phyloP scores from a whole-genome alignment of 2,113 vertebrate genomes.

The Myotis davidii region DNA sequence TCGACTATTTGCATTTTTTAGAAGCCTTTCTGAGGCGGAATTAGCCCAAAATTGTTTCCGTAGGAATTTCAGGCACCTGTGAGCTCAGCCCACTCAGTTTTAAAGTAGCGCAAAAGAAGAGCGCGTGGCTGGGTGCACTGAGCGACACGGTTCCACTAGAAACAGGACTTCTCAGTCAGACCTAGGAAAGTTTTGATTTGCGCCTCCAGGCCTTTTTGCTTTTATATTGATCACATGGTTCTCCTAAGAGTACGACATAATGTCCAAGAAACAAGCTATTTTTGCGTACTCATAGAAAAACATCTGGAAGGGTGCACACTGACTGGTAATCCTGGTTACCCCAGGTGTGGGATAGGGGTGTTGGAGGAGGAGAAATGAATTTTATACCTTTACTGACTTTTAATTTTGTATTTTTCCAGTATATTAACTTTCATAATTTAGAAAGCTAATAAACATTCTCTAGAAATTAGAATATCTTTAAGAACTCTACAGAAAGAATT shows the following conservation, averaged over 20 bases:
- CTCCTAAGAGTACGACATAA: not conserved
- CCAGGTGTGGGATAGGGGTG: not conserved
- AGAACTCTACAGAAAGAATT: not conserved
- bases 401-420: not conserved
- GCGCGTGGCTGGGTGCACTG: not conserved
- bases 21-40: not conserved
- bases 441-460: slow-evolving; percentile 37
- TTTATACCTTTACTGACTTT: not conserved
- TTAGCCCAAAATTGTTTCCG: not conserved
- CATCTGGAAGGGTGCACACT: not conserved
- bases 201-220: not conserved
- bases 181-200: slow-evolving; percentile 17
- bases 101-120: not conserved
- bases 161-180: slow-evolving; percentile 22
- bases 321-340: not conserved
- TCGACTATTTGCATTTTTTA: not conserved
- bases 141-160: not conserved
- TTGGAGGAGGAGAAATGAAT: not conserved
- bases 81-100: not conserved
- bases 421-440: slow-evolving; percentile 37
- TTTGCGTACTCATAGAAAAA: slow-evolving; percentile 34
- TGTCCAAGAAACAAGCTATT: slow-evolving; percentile 10
- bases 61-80: not conserved
- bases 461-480: slow-evolving; percentile 31
- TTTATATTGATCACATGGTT: slow-evolving; percentile 11